Evolutionary conservation across 2,113 vertebrate species (phyloP).

Genomic region (Sinocyclocheilus maitianheensis): DNA sequence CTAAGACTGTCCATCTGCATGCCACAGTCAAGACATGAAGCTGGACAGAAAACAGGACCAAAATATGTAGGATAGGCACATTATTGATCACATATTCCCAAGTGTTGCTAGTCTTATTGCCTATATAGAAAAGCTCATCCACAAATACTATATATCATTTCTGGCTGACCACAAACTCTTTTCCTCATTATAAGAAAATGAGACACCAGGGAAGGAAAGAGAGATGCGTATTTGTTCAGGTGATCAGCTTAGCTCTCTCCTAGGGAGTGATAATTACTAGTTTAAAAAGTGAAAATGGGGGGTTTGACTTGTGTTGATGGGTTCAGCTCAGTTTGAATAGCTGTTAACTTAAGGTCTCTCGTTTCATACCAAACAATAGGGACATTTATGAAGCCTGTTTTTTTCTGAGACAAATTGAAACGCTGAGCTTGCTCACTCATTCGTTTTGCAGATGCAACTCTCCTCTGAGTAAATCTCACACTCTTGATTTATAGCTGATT

Average conservation of each 20-base stretch:
- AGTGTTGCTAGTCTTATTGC: neutral
- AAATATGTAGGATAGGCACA: neutral
- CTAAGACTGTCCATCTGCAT: neutral
- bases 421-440: neutral
- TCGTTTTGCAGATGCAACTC: neutral
- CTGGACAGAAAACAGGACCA: neutral
- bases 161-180: neutral
- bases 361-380: constrained; percentile 32
- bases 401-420: neutral
- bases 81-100: neutral
- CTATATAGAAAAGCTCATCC: neutral
- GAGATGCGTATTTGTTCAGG: constrained; percentile 46
- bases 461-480: neutral
- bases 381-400: constrained; percentile 42
- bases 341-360: constrained; percentile 46
- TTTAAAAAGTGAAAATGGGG: constrained; percentile 44
- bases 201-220: neutral
- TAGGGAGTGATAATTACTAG: constrained; percentile 44
- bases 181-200: neutral
- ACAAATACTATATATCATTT: neutral
- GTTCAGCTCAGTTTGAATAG: constrained; percentile 59
- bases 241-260: constrained; percentile 28
- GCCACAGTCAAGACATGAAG: neutral
- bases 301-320: constrained; percentile 36
- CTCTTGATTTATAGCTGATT: constrained; percentile 27